These are phyloP conservation scores for Lissonota sp. DNA, from an alignment of 2,888 invertebrate species.

Conservation along the genomic window DNA sequence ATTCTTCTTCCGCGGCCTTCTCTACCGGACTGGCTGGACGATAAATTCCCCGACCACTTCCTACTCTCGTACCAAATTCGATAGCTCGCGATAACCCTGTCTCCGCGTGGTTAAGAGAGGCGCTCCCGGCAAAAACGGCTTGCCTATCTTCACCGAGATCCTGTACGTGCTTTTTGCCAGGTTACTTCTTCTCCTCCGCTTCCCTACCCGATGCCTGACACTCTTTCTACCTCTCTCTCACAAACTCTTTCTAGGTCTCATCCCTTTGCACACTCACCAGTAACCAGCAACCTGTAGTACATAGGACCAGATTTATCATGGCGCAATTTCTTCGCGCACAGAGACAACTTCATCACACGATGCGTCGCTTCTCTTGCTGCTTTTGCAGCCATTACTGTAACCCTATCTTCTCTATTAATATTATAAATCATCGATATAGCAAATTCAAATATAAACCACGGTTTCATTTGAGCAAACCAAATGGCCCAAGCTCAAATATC, in stretches of 20 bases:
- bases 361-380: conserved; percentile 35
- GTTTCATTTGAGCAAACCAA: neutral
- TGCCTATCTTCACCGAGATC: conserved; percentile 63
- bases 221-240: conserved; percentile 21
- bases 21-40: conserved; percentile 48
- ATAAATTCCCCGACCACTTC: conserved; percentile 61
- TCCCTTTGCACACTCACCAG: conserved; percentile 9
- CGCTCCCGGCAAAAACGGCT: conserved; percentile 68
- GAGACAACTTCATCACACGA: conserved; percentile 64
- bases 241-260: conserved; percentile 12
- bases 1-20: conserved; percentile 54
- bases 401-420: conserved; percentile 25
- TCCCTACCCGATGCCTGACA: conserved; percentile 31
- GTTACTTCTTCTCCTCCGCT: conserved; percentile 37
- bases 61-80: conserved; percentile 71
- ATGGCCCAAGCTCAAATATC: no score
- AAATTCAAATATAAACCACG: conserved; percentile 45
- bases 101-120: conserved; percentile 64
- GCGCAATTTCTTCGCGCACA: conserved; percentile 47
- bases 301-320: conserved; percentile 71
- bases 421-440: conserved; percentile 46
- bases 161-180: conserved; percentile 69
- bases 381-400: neutral
- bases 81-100: conserved; percentile 73
- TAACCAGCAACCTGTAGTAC: conserved; percentile 36